Evolutionary conservation across 2,113 vertebrate species (phyloP).

Genomic region (Casuarius casuarius): DNA sequence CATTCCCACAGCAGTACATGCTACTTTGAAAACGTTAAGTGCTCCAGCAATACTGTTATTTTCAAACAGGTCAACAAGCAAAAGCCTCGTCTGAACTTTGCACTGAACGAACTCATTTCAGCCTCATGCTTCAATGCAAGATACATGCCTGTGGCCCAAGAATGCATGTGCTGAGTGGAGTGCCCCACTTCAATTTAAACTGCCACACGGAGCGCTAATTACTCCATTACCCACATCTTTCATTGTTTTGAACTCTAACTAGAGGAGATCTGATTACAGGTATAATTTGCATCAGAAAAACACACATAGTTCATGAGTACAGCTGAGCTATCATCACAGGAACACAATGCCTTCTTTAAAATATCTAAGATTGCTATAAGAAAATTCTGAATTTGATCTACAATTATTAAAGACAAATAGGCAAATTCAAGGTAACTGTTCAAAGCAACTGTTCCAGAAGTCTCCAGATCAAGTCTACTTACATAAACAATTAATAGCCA

Average conservation of each 20-base stretch:
- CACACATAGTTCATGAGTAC: background rate
- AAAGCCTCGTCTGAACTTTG: background rate
- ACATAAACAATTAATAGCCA: too few relatives aligned
- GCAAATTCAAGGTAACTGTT: background rate
- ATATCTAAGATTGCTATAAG: background rate
- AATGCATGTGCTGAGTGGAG: background rate
- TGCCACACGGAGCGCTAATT: background rate
- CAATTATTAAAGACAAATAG: background rate
- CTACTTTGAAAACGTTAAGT: background rate
- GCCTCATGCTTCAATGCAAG: background rate
- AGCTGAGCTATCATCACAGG: background rate
- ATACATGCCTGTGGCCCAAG: too few relatives aligned
- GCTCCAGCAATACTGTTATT: background rate
- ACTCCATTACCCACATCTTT: too few relatives aligned
- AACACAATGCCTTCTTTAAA: background rate
- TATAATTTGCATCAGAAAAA: background rate
- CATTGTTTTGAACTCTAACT: too few relatives aligned
- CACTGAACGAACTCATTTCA: background rate
- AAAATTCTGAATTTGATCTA: background rate
- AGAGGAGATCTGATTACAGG: background rate
- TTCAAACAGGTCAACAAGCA: too few relatives aligned
- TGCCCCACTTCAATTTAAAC: background rate
- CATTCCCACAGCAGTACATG: background rate
- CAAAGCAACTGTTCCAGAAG: background rate
- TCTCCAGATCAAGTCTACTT: background rate